A percentile compares a stretch with the other conserved stretches of the same genome.
Conservation (phyloP, 2,888 invertebrate species). For the Trissolcus brochymenae region DNA sequence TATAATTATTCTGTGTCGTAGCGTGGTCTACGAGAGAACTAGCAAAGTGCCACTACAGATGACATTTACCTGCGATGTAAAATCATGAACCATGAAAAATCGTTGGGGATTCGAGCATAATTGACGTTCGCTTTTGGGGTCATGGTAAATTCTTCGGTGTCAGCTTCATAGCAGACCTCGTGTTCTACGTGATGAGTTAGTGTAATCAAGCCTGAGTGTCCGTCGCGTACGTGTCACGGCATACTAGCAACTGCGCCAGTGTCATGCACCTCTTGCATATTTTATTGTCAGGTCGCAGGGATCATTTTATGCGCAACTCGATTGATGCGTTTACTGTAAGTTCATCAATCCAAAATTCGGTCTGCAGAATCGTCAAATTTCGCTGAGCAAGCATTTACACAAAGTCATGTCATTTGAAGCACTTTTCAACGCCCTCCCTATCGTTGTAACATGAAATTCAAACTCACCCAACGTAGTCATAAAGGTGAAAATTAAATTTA, state of each 20-base stretch:
- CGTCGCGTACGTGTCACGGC: conserved; percentile 67
- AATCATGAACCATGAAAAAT: conserved; percentile 13
- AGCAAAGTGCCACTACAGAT: conserved; percentile 23
- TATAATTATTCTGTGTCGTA: conserved; percentile 13
- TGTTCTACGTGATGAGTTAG: conserved; percentile 62
- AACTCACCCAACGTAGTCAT: conserved; percentile 28
- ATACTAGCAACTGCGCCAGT: conserved; percentile 54
- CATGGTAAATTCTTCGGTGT: conserved; percentile 10
- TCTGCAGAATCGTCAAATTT: not conserved
- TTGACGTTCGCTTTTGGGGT: conserved; percentile 18
- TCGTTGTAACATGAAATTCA: conserved; percentile 17
- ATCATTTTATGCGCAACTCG: not conserved
- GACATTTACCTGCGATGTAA: conserved; percentile 22
- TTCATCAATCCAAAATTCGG: conserved; percentile 14
- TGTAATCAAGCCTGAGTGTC: conserved; percentile 70
- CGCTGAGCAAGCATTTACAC: conserved; percentile 12
- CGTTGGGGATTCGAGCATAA: conserved; percentile 3
- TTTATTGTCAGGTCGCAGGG: conserved; percentile 27
- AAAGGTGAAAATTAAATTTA: conserved; percentile 23
- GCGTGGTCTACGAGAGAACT: conserved; percentile 32
- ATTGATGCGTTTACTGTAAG: conserved; percentile 2
- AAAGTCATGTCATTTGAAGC: conserved; percentile 16
- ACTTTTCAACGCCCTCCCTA: conserved; percentile 12
- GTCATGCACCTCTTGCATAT: conserved; percentile 28
- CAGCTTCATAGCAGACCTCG: conserved; percentile 17